Conservation (phyloP, 2,888 invertebrate genomes). For the Proisotoma minuta region DNA sequence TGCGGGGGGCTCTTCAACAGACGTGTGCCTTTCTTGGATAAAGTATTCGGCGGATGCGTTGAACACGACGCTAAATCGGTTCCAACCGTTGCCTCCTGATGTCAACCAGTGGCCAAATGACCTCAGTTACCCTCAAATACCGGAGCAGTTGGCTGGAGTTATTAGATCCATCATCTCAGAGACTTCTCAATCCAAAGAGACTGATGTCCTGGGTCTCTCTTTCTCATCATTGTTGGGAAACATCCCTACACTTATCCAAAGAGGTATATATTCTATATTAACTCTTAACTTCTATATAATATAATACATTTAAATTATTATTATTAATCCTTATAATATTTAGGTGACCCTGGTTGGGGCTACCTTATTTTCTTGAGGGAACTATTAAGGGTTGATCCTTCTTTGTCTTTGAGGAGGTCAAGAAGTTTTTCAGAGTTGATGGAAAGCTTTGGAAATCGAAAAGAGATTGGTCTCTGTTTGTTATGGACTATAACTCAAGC, state of each 20-base stretch:
- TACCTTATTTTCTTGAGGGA: slow-evolving; percentile 45
- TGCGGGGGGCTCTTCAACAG: slow-evolving; percentile 39
- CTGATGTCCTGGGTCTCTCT: slow-evolving; percentile 42
- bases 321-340: not conserved
- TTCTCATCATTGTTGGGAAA: slow-evolving; percentile 39
- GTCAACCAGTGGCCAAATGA: slow-evolving; percentile 42
- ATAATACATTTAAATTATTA: not conserved
- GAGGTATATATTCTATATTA: slow-evolving; percentile 2
- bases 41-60: slow-evolving; percentile 47
- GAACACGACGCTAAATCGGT: slow-evolving; percentile 31
- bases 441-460: slow-evolving; percentile 44
- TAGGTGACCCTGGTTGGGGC: slow-evolving; percentile 39
- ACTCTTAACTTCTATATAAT: not conserved
- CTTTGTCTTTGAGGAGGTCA: slow-evolving; percentile 34
- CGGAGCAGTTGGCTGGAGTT: slow-evolving; percentile 36
- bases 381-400: slow-evolving; percentile 42
- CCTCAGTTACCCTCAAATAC: slow-evolving; percentile 40
- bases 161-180: slow-evolving; percentile 39
- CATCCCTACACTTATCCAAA: slow-evolving; percentile 31
- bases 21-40: slow-evolving; percentile 47
- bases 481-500: slow-evolving; percentile 46
- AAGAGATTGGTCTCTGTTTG: slow-evolving; percentile 43
- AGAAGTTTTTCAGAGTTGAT: slow-evolving; percentile 42
- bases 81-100: slow-evolving; percentile 38
- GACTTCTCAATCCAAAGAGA: slow-evolving; percentile 26